A percentile compares a stretch with the other conserved stretches of the same genome.
These are phyloP conservation scores for Cylloceria caligata DNA, from an alignment of 2,888 invertebrate species.

Conservation along the genomic window DNA sequence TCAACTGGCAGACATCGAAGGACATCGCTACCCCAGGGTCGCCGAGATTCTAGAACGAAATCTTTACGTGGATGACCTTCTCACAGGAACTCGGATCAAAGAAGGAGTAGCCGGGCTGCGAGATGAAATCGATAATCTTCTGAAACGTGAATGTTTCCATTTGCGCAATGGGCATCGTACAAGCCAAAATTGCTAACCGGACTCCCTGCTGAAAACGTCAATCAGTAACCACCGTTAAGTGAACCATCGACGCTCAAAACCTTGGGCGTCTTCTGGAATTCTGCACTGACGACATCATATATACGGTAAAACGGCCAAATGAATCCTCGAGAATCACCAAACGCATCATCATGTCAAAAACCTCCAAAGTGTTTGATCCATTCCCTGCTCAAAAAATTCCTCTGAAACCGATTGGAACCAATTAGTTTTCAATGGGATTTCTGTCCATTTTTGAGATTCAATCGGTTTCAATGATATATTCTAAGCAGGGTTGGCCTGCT, in stretches of 20 bases:
- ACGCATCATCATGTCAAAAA: constrained; percentile 32
- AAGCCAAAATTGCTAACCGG: constrained; percentile 26
- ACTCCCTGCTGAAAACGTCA: constrained; percentile 38
- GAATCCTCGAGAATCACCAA: background rate
- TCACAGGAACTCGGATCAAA: constrained; percentile 43
- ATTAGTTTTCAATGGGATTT: no score
- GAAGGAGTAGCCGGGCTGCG: constrained; percentile 44
- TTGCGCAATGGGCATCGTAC: constrained; percentile 66
- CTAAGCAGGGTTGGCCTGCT: no score
- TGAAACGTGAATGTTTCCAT: constrained; percentile 47
- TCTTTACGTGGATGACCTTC: constrained; percentile 62
- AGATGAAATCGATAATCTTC: constrained; percentile 39
- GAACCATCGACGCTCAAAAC: constrained; percentile 30
- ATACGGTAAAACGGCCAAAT: constrained; percentile 22
- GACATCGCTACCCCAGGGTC: constrained; percentile 30
- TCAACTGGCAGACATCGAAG: constrained; percentile 57
- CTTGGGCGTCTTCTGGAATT: constrained; percentile 49
- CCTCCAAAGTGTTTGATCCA: constrained; percentile 14
- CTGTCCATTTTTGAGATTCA: no score
- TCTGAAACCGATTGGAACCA: no score
- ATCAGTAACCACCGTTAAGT: constrained; percentile 2
- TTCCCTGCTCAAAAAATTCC: background rate
- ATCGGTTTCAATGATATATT: no score
- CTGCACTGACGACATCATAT: constrained; percentile 41
- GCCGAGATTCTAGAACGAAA: constrained; percentile 41